phyloP scores from a whole-genome alignment of 2,113 vertebrate genomes.

The Pholis gunnellus region DNA sequence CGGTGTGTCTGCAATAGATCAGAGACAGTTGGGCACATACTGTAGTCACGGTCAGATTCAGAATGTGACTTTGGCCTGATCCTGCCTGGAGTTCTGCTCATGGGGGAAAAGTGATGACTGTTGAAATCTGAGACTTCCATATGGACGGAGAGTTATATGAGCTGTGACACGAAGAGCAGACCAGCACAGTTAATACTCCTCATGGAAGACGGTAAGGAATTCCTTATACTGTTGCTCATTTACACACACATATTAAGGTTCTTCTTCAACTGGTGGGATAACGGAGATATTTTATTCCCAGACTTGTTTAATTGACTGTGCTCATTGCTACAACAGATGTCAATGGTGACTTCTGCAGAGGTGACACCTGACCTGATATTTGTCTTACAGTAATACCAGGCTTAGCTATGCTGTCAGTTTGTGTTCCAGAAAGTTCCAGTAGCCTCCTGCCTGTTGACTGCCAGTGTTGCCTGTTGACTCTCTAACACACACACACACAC shows the following conservation, averaged over 20 bases:
- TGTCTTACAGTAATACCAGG: constrained; percentile 57
- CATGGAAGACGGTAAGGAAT: neutral
- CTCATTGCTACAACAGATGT: constrained; percentile 32
- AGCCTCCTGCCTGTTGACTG: constrained; percentile 34
- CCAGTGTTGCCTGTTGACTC: constrained; percentile 18
- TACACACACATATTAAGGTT: neutral
- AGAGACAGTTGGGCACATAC: constrained; percentile 21
- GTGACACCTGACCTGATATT: constrained; percentile 61
- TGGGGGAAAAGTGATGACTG: constrained; percentile 79
- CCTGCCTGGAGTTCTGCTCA: constrained; percentile 59
- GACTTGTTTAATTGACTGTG: constrained; percentile 10
- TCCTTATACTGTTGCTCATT: neutral
- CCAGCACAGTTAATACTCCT: neutral
- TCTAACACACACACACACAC: neutral
- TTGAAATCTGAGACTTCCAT: constrained; percentile 76
- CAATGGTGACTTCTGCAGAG: constrained; percentile 25
- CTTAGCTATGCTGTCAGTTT: constrained; percentile 54
- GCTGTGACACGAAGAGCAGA: constrained; percentile 54
- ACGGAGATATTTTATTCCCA: neutral
- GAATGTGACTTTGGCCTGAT: constrained; percentile 64
- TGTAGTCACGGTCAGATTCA: constrained; percentile 56
- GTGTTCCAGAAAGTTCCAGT: constrained; percentile 67
- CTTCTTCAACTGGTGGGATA: neutral
- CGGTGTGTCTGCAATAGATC: neutral
- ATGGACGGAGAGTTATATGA: constrained; percentile 65